Percentiles rank a stretch among this genome's conserved stretches.
Conservation (phyloP, 2,797 vertebrate genomes). For the Pogonophryne albipinna region DNA sequence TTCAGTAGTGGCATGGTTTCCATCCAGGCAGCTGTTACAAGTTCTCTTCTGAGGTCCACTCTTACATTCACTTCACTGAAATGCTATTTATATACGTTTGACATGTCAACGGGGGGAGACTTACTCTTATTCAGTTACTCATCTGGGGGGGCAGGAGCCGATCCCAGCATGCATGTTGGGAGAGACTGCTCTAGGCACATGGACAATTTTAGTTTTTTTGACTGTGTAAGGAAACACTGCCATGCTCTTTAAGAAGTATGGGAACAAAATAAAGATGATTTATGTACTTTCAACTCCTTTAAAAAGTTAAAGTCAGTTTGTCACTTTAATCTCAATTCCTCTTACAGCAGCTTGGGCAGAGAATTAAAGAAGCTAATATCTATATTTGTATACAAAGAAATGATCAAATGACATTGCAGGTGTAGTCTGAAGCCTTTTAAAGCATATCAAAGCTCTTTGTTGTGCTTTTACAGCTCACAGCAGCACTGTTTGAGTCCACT, state of each 20-base stretch:
- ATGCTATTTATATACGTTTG: conserved; percentile 50
- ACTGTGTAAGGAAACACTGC: background rate
- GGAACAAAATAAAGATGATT: no score
- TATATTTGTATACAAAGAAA: background rate
- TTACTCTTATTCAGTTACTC: conserved; percentile 34
- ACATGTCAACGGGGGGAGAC: background rate
- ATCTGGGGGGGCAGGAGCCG: background rate
- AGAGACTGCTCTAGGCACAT: background rate
- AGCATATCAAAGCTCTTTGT: background rate
- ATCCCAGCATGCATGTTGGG: conserved; percentile 10
- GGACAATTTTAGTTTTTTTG: background rate
- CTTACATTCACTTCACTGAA: conserved; percentile 16
- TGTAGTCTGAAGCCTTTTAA: no score
- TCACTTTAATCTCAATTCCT: background rate
- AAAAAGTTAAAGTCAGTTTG: background rate
- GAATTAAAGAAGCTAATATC: background rate
- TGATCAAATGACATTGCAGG: background rate
- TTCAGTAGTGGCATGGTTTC: background rate
- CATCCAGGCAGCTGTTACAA: conserved; percentile 31
- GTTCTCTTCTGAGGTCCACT: conserved; percentile 20
- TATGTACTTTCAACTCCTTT: background rate
- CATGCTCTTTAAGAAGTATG: background rate
- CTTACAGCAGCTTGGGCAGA: no score
- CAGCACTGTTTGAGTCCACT: background rate
- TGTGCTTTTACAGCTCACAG: background rate